Conservation (phyloP, 1,140 invertebrate genomes). For the Micrasema minimum region DNA sequence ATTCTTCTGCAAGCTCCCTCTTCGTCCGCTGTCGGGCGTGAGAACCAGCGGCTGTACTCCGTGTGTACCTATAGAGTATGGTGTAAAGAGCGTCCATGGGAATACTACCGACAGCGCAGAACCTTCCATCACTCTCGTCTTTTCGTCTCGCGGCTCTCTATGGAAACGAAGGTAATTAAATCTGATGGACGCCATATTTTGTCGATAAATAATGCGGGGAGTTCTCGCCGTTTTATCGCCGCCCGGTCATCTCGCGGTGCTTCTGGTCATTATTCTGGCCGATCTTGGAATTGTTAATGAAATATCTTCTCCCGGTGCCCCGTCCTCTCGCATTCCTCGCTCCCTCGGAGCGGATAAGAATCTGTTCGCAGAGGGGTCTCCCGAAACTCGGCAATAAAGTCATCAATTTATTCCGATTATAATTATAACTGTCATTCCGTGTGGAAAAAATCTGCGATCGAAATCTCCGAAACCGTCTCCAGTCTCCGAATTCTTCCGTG, state of each 20-base stretch:
- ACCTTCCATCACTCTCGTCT: no score
- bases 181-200: constrained; percentile 7
- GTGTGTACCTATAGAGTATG: no score
- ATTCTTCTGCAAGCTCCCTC: constrained; percentile 5
- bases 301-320: neutral
- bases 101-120: neutral
- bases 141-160: no score
- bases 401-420: constrained; percentile 7
- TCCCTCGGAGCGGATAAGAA: neutral
- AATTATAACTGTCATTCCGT: constrained; percentile 24
- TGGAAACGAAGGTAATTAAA: no score
- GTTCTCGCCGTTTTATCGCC: neutral
- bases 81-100: neutral
- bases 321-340: constrained; percentile 12
- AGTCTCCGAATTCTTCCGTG: constrained; percentile 23
- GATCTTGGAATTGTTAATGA: neutral
- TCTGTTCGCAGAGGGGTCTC: constrained; percentile 3
- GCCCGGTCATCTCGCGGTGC: neutral
- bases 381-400: constrained; percentile 3
- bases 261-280: constrained; percentile 9
- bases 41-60: no score
- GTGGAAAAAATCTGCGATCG: constrained; percentile 23
- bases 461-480: no score
- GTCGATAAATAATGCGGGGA: neutral
- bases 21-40: constrained; percentile 9